Conservation (phyloP, 2,797 vertebrate species). For the Sebastes vulpes region DNA sequence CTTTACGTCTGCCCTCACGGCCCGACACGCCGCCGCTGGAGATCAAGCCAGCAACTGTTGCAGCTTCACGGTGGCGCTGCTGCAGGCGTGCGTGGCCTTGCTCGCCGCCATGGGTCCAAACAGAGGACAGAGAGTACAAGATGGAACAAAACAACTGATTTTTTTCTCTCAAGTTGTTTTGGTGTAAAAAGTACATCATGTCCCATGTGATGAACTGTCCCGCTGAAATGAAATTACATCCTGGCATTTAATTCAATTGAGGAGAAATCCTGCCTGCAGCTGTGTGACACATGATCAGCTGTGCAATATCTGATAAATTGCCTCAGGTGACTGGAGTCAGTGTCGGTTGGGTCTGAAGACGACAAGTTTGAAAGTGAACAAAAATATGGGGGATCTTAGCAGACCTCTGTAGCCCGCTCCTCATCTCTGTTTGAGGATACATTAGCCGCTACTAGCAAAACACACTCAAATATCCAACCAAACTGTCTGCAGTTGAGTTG, state of each 20-base stretch:
- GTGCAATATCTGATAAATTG: not conserved
- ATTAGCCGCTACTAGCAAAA: not conserved
- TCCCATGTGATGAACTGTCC: constrained; percentile 13
- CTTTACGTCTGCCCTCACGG: constrained; percentile 7
- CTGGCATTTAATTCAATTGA: not conserved
- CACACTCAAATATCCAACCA: not conserved
- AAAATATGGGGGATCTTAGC: not conserved
- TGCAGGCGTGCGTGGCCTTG: not conserved
- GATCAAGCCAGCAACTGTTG: constrained; percentile 16
- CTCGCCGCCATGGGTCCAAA: not conserved
- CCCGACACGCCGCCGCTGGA: not conserved
- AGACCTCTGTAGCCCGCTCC: not conserved
- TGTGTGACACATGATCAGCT: constrained; percentile 21
- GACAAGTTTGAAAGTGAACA: not conserved
- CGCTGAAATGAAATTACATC: not conserved
- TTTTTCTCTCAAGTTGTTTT: not conserved
- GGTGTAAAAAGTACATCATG: not conserved
- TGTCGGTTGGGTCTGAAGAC: not conserved
- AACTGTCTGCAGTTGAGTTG: not conserved
- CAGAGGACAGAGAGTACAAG: not conserved
- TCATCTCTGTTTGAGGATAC: not conserved
- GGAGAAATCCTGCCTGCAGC: constrained; percentile 8
- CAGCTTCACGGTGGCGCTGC: not conserved
- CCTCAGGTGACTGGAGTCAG: not conserved
- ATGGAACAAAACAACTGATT: not conserved